Percentiles rank a stretch among this genome's conserved stretches.
These are phyloP conservation scores for Drosophila nigrodunni DNA, from an alignment of 1,140 invertebrate genomes.

Conservation along the genomic window DNA sequence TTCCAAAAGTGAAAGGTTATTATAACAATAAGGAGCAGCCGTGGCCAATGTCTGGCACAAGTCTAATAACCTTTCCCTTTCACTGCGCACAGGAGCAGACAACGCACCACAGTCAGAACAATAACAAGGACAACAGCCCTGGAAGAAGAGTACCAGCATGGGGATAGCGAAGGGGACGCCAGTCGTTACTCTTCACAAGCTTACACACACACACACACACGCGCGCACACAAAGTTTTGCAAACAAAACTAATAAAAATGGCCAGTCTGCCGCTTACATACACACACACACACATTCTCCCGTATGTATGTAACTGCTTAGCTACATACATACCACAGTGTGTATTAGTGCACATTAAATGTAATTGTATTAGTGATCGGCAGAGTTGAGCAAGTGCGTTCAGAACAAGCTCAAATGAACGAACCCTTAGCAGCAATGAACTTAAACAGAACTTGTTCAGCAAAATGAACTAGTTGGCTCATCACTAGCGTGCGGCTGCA, in stretches of 20 bases:
- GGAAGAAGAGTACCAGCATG: neutral
- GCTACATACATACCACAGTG: neutral
- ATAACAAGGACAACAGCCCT: conserved; percentile 31
- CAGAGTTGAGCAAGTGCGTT: too few species aligned
- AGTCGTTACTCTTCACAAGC: conserved; percentile 1
- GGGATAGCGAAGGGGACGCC: neutral
- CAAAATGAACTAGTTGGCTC: too few species aligned
- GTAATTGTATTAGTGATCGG: neutral
- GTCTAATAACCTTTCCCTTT: conserved; percentile 80
- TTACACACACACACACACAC: conserved; percentile 4
- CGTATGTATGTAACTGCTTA: neutral
- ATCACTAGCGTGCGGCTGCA: neutral
- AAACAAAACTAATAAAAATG: conserved; percentile 58
- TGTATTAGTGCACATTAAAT: neutral
- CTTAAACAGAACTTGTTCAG: too few species aligned
- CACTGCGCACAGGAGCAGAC: conserved; percentile 55
- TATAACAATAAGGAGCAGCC: conserved; percentile 75
- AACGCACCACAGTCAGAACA: conserved; percentile 40
- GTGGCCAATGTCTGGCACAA: conserved; percentile 66
- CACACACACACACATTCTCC: neutral
- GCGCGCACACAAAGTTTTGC: conserved; percentile 26
- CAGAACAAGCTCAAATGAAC: too few species aligned
- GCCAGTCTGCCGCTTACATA: conserved; percentile 26
- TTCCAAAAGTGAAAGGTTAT: conserved; percentile 70
- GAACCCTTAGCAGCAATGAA: too few species aligned